Conservation (phyloP, 2,888 invertebrate genomes). For the Nymphalis c-album region DNA sequence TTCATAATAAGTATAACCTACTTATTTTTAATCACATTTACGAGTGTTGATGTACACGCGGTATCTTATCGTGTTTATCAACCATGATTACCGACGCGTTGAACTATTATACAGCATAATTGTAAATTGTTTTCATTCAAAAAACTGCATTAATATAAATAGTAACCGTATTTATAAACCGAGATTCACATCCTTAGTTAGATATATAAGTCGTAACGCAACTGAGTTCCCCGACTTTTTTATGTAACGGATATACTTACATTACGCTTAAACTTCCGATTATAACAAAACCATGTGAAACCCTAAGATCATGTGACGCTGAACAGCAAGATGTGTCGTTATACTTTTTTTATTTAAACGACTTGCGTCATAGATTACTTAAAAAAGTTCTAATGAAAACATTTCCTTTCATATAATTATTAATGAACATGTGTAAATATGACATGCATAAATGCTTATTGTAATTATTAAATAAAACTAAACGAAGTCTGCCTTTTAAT, state of each 20-base stretch:
- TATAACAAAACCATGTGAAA: conserved; percentile 9
- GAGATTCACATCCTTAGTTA: not conserved
- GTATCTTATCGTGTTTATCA: conserved; percentile 39
- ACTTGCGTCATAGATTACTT: not conserved
- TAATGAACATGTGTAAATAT: conserved; percentile 61
- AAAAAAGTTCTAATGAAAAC: conserved; percentile 13
- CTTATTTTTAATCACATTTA: conserved; percentile 28
- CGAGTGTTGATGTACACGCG: conserved; percentile 11
- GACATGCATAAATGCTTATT: conserved; percentile 17
- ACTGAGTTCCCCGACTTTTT: not conserved
- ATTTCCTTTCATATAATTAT: conserved; percentile 34
- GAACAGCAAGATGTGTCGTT: conserved; percentile 1
- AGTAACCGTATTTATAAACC: not conserved
- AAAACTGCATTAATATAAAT: not conserved
- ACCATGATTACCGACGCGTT: conserved; percentile 30
- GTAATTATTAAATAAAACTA: not conserved
- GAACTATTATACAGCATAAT: conserved; percentile 13
- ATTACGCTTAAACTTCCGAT: conserved; percentile 1
- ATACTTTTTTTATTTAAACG: not conserved
- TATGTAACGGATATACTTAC: conserved; percentile 1
- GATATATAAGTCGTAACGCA: not conserved
- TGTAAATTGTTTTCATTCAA: conserved; percentile 6
- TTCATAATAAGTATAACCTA: conserved; percentile 24
- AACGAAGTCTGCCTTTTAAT: not conserved
- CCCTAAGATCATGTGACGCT: conserved; percentile 5